Evolutionary conservation across 1,140 invertebrate genomes (phyloP).

Genomic region (Lamellibrachia luymesi): DNA sequence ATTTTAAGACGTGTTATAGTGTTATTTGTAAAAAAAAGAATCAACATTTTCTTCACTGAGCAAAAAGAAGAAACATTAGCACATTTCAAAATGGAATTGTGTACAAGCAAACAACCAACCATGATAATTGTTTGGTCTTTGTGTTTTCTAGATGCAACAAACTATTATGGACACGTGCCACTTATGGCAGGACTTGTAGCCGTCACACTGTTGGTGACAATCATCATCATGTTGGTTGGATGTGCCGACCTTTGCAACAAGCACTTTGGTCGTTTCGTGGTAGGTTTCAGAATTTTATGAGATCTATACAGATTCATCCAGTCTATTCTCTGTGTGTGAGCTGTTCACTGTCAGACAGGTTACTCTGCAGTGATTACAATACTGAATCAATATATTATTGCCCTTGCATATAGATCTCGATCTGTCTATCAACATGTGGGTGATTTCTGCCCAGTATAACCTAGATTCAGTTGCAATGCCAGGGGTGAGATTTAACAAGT

Average conservation of each 20-base stretch:
- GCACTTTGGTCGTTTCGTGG: not conserved
- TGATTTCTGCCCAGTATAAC: not conserved
- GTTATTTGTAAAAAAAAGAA: not conserved
- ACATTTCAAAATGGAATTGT: not conserved
- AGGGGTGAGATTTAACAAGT: too few relatives aligned
- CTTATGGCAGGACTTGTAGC: not conserved
- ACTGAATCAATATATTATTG: not conserved
- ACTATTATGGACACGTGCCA: not conserved
- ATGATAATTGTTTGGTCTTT: not conserved
- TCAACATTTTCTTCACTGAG: not conserved
- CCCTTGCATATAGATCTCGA: not conserved
- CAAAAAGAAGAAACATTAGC: not conserved
- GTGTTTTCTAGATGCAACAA: slow-evolving; percentile 14
- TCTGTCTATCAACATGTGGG: not conserved
- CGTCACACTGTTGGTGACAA: not conserved
- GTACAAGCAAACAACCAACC: not conserved
- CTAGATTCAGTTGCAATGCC: too few relatives aligned
- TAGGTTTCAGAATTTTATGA: not conserved
- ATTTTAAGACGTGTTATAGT: not conserved
- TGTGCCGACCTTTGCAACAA: slow-evolving; percentile 12
- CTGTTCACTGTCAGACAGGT: not conserved
- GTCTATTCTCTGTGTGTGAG: not conserved
- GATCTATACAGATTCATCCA: not conserved
- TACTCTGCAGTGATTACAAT: not conserved
- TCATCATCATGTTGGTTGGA: slow-evolving; percentile 11